Evolutionary conservation across 2,888 invertebrate genomes (phyloP).

Genomic region (Drosophila tanythrix): DNA sequence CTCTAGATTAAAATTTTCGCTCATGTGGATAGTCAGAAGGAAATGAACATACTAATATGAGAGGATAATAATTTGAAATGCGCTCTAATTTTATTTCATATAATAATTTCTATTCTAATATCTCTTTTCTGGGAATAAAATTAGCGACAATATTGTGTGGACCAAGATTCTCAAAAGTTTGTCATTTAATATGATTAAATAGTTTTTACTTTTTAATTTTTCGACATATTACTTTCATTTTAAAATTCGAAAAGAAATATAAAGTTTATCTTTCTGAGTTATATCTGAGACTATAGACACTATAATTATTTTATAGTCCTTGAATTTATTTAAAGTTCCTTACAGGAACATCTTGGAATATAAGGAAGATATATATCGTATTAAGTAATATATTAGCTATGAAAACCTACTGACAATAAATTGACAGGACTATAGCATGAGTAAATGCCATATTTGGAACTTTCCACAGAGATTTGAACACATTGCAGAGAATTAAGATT

Average conservation of each 20-base stretch:
- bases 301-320: too few species aligned
- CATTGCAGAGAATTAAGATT: not conserved
- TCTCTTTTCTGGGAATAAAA: not conserved
- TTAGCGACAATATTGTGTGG: not conserved
- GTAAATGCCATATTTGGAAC: too few species aligned
- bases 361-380: not conserved
- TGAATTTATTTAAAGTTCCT: not conserved
- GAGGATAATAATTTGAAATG: not conserved
- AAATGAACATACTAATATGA: not conserved
- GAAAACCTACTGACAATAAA: not conserved
- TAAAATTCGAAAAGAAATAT: too few species aligned
- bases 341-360: not conserved
- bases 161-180: not conserved
- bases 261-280: too few species aligned
- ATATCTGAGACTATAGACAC: too few species aligned
- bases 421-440: fast-evolving
- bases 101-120: not conserved
- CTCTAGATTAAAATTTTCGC: not conserved
- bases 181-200: not conserved
- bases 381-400: not conserved
- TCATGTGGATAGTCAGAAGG: too few species aligned
- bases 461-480: not conserved
- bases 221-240: not conserved
- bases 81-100: not conserved
- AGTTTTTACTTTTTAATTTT: not conserved